These are phyloP conservation scores for Cheumatopsyche charites DNA, from an alignment of 1,140 invertebrate species.

Conservation along the genomic window DNA sequence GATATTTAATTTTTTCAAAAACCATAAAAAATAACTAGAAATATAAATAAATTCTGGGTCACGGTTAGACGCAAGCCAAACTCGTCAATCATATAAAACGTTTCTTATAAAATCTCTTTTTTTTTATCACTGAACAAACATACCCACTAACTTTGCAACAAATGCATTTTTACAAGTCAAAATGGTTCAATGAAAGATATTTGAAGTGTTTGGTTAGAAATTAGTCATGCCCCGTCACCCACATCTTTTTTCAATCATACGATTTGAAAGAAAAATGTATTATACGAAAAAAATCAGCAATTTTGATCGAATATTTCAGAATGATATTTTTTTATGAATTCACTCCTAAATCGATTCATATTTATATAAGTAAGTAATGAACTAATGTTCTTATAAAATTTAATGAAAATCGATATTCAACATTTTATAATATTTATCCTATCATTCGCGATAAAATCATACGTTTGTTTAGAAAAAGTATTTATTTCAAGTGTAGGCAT, in stretches of 20 bases:
- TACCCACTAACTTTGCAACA: not conserved
- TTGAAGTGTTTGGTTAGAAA: conserved; percentile 34
- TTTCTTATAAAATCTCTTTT: not conserved
- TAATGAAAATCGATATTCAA: too few species aligned
- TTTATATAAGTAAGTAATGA: too few species aligned
- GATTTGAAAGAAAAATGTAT: conserved; percentile 1
- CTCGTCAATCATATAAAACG: conserved; percentile 2
- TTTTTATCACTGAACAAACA: not conserved
- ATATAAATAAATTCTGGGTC: conserved; percentile 1
- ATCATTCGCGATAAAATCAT: too few species aligned
- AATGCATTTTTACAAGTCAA: conserved; percentile 23
- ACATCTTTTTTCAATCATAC: conserved; percentile 13
- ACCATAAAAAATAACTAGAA: not conserved
- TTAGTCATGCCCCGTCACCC: conserved; percentile 33
- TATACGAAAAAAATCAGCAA: too few species aligned
- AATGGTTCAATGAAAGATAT: conserved; percentile 6
- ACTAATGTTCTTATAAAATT: too few species aligned
- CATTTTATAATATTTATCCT: too few species aligned
- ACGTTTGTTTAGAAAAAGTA: too few species aligned
- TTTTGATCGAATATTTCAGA: too few species aligned
- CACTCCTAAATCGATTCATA: too few species aligned
- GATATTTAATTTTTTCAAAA: conserved; percentile 1
- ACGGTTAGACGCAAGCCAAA: not conserved
- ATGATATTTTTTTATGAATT: too few species aligned
- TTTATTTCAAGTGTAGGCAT: too few species aligned